Evolutionary conservation across 2,888 invertebrate genomes (phyloP).

Genomic region (Brachypterus glaber): DNA sequence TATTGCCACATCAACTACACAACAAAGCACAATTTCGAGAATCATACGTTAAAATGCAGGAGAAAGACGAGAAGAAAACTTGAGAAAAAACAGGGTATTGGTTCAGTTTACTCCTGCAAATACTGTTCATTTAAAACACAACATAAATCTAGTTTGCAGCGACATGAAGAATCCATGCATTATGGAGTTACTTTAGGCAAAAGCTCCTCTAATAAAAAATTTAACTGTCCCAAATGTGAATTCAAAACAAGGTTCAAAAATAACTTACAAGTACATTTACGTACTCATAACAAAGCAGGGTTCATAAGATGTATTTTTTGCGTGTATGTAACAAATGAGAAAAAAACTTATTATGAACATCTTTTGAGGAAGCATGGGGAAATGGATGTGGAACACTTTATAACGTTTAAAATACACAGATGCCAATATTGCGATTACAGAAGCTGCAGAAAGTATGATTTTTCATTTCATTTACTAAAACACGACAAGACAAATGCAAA

Average conservation of each 20-base stretch:
- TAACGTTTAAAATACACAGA: slow-evolving; percentile 5
- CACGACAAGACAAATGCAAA: slow-evolving; percentile 6
- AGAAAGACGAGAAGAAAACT: too few relatives aligned
- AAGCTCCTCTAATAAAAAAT: too few relatives aligned
- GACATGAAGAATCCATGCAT: too few relatives aligned
- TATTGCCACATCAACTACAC: too few relatives aligned
- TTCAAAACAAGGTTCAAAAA: background rate
- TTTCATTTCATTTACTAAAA: background rate
- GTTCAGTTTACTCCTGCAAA: too few relatives aligned
- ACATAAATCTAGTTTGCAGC: too few relatives aligned
- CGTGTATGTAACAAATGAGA: background rate
- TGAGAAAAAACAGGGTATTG: too few relatives aligned
- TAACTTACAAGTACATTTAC: slow-evolving; percentile 1
- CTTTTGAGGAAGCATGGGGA: slow-evolving; percentile 6
- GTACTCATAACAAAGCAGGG: too few relatives aligned
- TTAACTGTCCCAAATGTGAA: slow-evolving; percentile 4
- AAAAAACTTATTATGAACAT: slow-evolving; percentile 2
- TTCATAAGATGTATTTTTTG: slow-evolving; percentile 1
- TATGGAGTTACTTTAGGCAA: too few relatives aligned
- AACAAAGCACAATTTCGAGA: too few relatives aligned
- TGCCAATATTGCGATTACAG: slow-evolving; percentile 13
- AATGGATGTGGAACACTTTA: background rate
- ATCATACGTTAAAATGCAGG: too few relatives aligned
- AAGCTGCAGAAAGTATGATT: slow-evolving; percentile 3
- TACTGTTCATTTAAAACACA: too few relatives aligned